These are phyloP conservation scores for Holotrichia oblita DNA, from an alignment of 1,140 invertebrate species.

Conservation along the genomic window DNA sequence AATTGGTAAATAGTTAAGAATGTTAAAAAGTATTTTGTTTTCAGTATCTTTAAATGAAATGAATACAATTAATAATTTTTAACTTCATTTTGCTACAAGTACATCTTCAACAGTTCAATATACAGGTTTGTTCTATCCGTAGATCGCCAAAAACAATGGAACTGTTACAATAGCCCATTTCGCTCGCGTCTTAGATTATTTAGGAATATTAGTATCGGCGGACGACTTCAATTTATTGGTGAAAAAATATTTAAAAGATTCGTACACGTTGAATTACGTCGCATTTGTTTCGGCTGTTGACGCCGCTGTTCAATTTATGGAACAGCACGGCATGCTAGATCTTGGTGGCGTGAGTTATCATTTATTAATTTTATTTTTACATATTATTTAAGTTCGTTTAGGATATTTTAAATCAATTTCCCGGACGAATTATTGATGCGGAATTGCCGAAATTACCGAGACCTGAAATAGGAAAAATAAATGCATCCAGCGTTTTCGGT, in stretches of 20 bases:
- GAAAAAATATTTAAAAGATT: conserved; percentile 74
- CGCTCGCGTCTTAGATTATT: conserved; percentile 72
- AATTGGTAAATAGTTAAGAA: conserved; percentile 64
- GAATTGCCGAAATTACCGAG: conserved; percentile 71
- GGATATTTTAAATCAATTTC: conserved; percentile 66
- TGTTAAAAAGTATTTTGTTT: background rate
- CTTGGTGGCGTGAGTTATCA: conserved; percentile 63
- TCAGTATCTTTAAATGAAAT: background rate
- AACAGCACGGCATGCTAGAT: conserved; percentile 67
- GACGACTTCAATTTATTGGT: conserved; percentile 74
- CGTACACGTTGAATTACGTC: conserved; percentile 76
- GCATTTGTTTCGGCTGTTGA: conserved; percentile 71
- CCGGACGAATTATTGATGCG: conserved; percentile 71
- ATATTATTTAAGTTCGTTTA: conserved; percentile 48
- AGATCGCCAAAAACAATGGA: conserved; percentile 76
- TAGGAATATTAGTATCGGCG: conserved; percentile 70
- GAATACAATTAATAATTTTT: too few species aligned
- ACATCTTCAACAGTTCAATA: too few species aligned
- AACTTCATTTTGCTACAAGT: too few species aligned
- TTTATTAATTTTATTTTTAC: background rate
- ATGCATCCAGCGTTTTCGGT: conserved; percentile 64
- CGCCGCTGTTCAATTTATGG: conserved; percentile 64
- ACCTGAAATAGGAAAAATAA: conserved; percentile 68
- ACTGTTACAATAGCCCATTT: conserved; percentile 77
- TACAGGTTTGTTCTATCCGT: too few species aligned